Base-by-base conservation (phyloP, 2,888 invertebrate species). In the Rotaria socialis region DNA sequence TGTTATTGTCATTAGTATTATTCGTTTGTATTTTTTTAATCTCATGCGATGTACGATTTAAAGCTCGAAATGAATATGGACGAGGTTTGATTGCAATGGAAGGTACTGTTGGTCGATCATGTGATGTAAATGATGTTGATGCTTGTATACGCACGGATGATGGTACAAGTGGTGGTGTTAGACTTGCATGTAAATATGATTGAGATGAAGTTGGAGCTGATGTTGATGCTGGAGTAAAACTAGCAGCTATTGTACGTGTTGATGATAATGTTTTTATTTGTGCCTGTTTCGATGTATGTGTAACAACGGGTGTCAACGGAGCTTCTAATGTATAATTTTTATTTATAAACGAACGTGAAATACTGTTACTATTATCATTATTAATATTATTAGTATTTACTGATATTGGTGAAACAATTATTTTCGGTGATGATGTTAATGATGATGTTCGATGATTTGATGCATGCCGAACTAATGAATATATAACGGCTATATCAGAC, bases 121-220 rank as follows among this genome's bases (percentile, higher is more conserved):
- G 80, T 47, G 80, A 80, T 47, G 80, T 80, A 80, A 80, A 80
- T 6, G 80, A 80, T 19, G 80, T 80, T 47, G 80, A 80, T 80
- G 80, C 8, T 80, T 80, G 80, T 47, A 80, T 80, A 80, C 80
- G 80, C n/a, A 47, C 14, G 10, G 80, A 80, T 80, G 80, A 47
- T 47, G 80, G 47, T 24, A 24, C n/a, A 35, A 35, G 35, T 11
- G 80, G 24, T 80, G 47, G 80, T n/a, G 24, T 80, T 80, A 80
- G 24, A 80, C n/a, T 47, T 47, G 80, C 24, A 6, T 22, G n/a
- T 80, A 47, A 14, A 80, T 11, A 14, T 0, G 80, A 80, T 80
- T 8, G 10, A 0, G 47, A 11, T 80, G 80, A 80, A 14, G 14
- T 8, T n/a, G 80, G 80, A 43, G 47, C 14, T 24, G 75, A 75